phyloP scores from a whole-genome alignment of 2,113 vertebrate genomes.

The human (Homo sapiens) region GRCh38 chr15:53040001-53040500 shows the following conservation, averaged over 20 bases:
- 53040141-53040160: neutral
- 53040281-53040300: neutral
- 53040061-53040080: neutral
- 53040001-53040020: neutral
- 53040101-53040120: neutral
- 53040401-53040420: neutral
- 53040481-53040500: neutral
- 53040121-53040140: neutral
- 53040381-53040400: neutral
- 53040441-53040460: neutral
- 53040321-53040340: too few relatives aligned
- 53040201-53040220: constrained; percentile 2
- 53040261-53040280: neutral
- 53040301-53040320: neutral
- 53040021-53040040: neutral
- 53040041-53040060: neutral
- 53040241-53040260: neutral
- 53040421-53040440: neutral
- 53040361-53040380: too few relatives aligned
- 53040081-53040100: neutral
- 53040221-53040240: neutral
- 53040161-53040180: neutral
- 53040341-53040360: too few relatives aligned
- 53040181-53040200: neutral
- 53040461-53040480: neutral